Evolutionary conservation across 1,140 invertebrate genomes (phyloP).

Genomic region (Drosophila littoralis): DNA sequence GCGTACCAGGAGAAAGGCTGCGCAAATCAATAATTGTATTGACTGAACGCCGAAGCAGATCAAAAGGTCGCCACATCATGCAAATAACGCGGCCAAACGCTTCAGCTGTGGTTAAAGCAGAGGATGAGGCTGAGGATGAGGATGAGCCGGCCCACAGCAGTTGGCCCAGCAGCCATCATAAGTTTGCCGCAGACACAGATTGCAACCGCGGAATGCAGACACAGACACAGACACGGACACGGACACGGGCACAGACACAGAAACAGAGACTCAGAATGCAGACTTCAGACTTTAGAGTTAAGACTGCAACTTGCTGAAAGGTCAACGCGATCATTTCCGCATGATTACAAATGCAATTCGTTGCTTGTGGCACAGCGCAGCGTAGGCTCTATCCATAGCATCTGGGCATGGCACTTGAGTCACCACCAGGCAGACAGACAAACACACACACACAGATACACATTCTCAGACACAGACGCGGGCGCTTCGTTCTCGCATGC

Average conservation of each 20-base stretch:
- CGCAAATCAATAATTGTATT: conserved; percentile 80
- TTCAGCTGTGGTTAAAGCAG: neutral
- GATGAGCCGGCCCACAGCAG: conserved; percentile 8
- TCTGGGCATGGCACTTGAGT: conserved; percentile 32
- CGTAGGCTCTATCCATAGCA: conserved; percentile 14
- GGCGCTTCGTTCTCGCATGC: conserved; percentile 15
- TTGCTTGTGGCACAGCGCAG: conserved; percentile 41
- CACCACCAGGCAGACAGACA: conserved; percentile 16
- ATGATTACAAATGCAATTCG: conserved; percentile 78
- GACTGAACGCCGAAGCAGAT: conserved; percentile 73
- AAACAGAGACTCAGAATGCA: conserved; percentile 12
- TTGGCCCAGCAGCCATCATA: conserved; percentile 31
- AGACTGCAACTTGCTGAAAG: conserved; percentile 67
- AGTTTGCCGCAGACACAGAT: conserved; percentile 36
- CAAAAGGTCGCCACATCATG: conserved; percentile 70
- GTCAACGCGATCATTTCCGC: conserved; percentile 82
- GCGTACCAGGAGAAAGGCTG: conserved; percentile 36
- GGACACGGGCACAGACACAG: conserved; percentile 3
- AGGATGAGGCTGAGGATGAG: conserved; percentile 19
- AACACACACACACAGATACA: neutral
- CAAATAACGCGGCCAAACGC: conserved; percentile 47
- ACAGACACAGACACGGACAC: conserved; percentile 11
- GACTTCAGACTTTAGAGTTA: conserved; percentile 14
- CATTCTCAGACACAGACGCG: neutral
- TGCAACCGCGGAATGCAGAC: conserved; percentile 45